These are phyloP conservation scores for human DNA, from an alignment of 2,113 vertebrate species.

Conservation along the genomic window DNA sequence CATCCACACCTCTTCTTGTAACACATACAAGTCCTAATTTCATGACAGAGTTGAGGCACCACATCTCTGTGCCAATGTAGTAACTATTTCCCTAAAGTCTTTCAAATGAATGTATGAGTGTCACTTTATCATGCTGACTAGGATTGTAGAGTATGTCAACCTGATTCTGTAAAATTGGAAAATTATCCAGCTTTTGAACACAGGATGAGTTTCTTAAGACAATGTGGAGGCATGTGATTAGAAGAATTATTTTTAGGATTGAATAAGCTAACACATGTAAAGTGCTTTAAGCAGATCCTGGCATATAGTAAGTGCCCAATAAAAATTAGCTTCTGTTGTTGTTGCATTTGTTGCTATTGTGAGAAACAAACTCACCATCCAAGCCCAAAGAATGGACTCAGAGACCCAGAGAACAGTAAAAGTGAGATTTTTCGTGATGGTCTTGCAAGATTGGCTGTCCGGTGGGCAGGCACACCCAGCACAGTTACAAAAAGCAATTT, in stretches of 20 bases:
- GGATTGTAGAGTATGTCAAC: neutral
- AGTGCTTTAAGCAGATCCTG: neutral
- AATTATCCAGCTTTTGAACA: neutral
- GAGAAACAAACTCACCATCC: no score
- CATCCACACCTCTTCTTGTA: neutral
- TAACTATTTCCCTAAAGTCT: neutral
- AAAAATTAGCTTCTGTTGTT: neutral
- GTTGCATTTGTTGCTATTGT: neutral
- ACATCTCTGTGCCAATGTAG: neutral
- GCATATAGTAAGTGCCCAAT: neutral
- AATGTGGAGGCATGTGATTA: neutral
- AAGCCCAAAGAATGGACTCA: no score
- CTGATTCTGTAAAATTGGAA: neutral
- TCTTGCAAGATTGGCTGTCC: no score
- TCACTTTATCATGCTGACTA: neutral
- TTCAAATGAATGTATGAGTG: neutral
- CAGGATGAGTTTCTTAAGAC: neutral
- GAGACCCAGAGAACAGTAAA: no score
- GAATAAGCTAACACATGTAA: neutral
- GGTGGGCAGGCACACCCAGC: no score
- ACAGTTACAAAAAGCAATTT: no score
- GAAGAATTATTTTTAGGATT: constrained; percentile 28
- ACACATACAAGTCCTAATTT: neutral
- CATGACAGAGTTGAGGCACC: neutral
- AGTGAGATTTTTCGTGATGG: no score